Conservation (phyloP, 2,113 vertebrate species). For the Nycticorax nycticorax region DNA sequence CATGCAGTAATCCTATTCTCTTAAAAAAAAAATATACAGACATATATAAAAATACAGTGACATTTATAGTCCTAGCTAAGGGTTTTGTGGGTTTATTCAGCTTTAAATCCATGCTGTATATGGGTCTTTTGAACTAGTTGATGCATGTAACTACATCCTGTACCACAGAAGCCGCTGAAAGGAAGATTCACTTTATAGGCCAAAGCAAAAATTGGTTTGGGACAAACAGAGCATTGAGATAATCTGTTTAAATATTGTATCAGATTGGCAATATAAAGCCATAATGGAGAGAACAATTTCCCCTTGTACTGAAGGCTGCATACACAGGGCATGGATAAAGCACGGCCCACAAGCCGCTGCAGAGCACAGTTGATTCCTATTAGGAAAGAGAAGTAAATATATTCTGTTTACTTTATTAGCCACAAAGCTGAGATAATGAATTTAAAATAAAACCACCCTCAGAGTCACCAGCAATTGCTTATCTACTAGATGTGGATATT, state of each 20-base stretch:
- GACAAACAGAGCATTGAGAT: constrained; percentile 44
- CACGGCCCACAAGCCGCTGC: background rate
- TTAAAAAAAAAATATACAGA: background rate
- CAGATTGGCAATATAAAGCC: constrained; percentile 47
- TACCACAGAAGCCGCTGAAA: constrained; percentile 50
- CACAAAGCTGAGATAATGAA: constrained; percentile 49
- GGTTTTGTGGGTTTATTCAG: constrained; percentile 58
- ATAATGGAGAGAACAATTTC: constrained; percentile 32
- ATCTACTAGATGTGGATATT: background rate
- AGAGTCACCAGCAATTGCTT: constrained; percentile 16
- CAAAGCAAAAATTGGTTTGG: constrained; percentile 55
- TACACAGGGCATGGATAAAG: background rate
- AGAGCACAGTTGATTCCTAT: background rate
- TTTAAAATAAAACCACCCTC: constrained; percentile 47
- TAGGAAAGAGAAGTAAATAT: constrained; percentile 45
- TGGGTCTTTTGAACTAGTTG: constrained; percentile 58
- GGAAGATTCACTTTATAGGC: constrained; percentile 51
- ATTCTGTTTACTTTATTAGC: constrained; percentile 56
- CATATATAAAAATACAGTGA: constrained; percentile 57
- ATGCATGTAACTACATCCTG: constrained; percentile 60
- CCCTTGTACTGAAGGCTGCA: background rate
- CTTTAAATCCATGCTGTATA: constrained; percentile 51
- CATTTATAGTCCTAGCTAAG: constrained; percentile 60
- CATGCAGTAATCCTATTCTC: constrained; percentile 31
- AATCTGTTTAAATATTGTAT: constrained; percentile 61